Evolutionary conservation across 2,888 invertebrate genomes (phyloP).

Genomic region (Hydropsyche betteni): DNA sequence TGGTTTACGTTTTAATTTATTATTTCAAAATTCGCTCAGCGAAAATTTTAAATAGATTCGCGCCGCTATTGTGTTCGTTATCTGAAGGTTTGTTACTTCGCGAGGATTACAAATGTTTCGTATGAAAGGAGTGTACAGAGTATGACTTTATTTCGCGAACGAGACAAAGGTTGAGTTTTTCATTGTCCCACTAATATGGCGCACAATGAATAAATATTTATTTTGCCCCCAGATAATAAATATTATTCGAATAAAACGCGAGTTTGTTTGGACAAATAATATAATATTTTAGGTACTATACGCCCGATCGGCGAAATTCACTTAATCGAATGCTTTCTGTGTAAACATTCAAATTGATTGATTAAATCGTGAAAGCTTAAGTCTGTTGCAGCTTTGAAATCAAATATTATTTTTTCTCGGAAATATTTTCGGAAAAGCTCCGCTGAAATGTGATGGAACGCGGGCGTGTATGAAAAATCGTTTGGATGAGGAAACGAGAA

Average conservation of each 20-base stretch:
- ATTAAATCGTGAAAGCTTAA: too few species aligned
- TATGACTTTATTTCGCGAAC: conserved; percentile 25
- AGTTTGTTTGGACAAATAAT: conserved; percentile 3
- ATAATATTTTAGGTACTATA: neutral
- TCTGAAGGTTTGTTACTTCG: neutral
- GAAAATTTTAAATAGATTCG: neutral
- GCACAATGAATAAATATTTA: conserved; percentile 20
- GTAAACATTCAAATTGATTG: too few species aligned
- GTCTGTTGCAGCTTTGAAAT: too few species aligned
- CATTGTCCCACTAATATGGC: conserved; percentile 19
- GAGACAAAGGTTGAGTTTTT: conserved; percentile 24
- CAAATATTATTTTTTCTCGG: too few species aligned
- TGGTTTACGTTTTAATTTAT: too few species aligned
- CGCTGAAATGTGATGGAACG: too few species aligned
- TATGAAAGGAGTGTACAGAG: neutral
- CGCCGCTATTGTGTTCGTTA: conserved; percentile 3
- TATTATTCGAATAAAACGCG: conserved; percentile 21
- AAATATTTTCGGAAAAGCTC: too few species aligned
- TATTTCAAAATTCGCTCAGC: too few species aligned
- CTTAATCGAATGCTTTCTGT: too few species aligned
- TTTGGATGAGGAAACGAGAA: neutral
- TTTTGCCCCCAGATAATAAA: neutral
- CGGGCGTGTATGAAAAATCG: neutral
- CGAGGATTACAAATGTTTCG: conserved; percentile 21
- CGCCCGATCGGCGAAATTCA: too few species aligned